Conservation (phyloP, 1,140 invertebrate species). For the Bombus waltoni region DNA sequence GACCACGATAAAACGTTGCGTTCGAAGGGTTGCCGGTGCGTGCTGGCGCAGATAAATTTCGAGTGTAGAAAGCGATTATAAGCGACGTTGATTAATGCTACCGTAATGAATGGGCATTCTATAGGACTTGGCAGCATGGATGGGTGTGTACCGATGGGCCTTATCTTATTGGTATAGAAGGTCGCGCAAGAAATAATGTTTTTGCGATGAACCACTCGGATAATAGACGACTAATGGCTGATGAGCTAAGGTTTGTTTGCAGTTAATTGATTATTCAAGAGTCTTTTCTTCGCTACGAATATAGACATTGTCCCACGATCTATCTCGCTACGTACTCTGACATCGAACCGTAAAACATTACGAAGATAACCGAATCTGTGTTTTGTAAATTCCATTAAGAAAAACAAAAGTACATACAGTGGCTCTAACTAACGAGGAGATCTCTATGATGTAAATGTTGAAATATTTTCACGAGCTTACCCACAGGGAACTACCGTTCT, state of each 20-base stretch:
- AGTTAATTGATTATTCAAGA: too few species aligned
- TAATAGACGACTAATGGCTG: not conserved
- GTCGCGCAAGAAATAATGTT: not conserved
- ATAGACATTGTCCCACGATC: not conserved
- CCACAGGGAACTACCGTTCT: too few species aligned
- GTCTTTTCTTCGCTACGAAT: not conserved
- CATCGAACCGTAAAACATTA: too few species aligned
- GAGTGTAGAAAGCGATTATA: constrained; percentile 17
- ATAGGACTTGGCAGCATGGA: not conserved
- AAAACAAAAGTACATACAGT: too few species aligned
- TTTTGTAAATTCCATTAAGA: too few species aligned
- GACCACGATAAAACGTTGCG: not conserved
- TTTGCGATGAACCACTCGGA: not conserved
- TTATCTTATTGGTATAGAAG: not conserved
- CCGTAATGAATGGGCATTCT: constrained; percentile 14
- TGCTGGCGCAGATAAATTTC: not conserved
- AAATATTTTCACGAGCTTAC: not conserved
- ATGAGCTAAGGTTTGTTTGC: not conserved
- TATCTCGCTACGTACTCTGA: too few species aligned
- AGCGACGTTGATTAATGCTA: constrained; percentile 29
- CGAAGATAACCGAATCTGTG: too few species aligned
- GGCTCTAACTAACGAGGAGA: too few species aligned
- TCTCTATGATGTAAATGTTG: too few species aligned
- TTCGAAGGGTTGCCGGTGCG: not conserved
- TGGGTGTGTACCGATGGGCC: too few species aligned